phyloP scores from a whole-genome alignment of 2,797 vertebrate genomes.

The Oophaga sylvatica region DNA sequence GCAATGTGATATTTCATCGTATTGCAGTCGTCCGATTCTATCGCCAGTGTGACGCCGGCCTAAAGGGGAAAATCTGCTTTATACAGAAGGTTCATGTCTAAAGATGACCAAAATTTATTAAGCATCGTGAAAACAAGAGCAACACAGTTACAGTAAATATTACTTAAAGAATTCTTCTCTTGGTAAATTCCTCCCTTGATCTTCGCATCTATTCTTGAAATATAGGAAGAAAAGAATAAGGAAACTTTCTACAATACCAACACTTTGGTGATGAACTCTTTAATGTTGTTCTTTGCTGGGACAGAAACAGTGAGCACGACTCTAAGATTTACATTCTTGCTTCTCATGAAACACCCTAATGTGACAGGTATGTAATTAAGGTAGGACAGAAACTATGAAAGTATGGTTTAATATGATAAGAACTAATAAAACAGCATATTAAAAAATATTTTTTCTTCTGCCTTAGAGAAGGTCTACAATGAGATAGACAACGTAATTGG shows the following conservation, averaged over 20 bases:
- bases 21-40: too few relatives aligned
- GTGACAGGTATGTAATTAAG: neutral
- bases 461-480: conserved; percentile 4
- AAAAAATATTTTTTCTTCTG: neutral
- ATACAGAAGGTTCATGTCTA: too few relatives aligned
- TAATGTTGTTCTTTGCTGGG: conserved; percentile 59
- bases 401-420: too few relatives aligned
- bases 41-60: too few relatives aligned
- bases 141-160: too few relatives aligned
- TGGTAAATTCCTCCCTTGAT: too few relatives aligned
- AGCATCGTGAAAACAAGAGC: too few relatives aligned
- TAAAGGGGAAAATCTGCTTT: too few relatives aligned
- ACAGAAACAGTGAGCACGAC: conserved; percentile 61
- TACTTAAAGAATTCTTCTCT: too few relatives aligned
- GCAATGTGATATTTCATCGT: too few relatives aligned
- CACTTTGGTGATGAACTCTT: neutral
- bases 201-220: neutral
- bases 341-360: conserved; percentile 47
- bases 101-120: too few relatives aligned
- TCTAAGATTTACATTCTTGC: conserved; percentile 36
- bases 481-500: conserved; percentile 39
- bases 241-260: neutral
- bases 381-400: neutral
- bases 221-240: conserved; percentile 7
- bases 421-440: too few relatives aligned